phyloP scores from a whole-genome alignment of 2,113 vertebrate species.

The Saguinus imperator region DNA sequence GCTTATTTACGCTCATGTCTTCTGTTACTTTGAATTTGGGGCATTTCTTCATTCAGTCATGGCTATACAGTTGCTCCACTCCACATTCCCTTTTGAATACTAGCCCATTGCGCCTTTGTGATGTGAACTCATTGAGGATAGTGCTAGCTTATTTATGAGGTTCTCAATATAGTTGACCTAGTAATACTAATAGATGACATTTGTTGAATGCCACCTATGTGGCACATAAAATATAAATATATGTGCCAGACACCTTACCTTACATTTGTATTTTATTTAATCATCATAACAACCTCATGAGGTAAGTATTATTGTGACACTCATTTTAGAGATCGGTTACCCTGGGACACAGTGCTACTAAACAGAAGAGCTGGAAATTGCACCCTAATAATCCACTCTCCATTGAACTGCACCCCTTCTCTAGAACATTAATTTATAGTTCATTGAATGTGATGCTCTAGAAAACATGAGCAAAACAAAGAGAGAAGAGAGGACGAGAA shows the following conservation, averaged over 20 bases:
- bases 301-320: not conserved
- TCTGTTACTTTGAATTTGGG: slow-evolving; percentile 50
- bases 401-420: not conserved
- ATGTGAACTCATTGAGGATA: not conserved
- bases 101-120: not conserved
- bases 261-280: slow-evolving; percentile 1
- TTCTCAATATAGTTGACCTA: not conserved
- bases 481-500: not conserved
- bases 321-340: not conserved
- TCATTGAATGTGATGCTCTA: not conserved
- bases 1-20: slow-evolving; percentile 66
- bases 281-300: not conserved
- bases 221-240: too few species aligned
- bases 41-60: slow-evolving; percentile 69
- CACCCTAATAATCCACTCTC: not conserved
- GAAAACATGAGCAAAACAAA: not conserved
- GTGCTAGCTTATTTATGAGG: not conserved
- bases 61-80: slow-evolving; percentile 47
- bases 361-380: not conserved
- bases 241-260: not conserved
- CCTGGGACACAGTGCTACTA: not conserved
- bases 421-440: not conserved
- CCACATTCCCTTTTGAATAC: not conserved
- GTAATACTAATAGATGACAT: not conserved
- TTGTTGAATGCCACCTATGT: not conserved